Evolutionary conservation across 2,888 invertebrate species (phyloP).

Genomic region (Morinoia aosen): DNA sequence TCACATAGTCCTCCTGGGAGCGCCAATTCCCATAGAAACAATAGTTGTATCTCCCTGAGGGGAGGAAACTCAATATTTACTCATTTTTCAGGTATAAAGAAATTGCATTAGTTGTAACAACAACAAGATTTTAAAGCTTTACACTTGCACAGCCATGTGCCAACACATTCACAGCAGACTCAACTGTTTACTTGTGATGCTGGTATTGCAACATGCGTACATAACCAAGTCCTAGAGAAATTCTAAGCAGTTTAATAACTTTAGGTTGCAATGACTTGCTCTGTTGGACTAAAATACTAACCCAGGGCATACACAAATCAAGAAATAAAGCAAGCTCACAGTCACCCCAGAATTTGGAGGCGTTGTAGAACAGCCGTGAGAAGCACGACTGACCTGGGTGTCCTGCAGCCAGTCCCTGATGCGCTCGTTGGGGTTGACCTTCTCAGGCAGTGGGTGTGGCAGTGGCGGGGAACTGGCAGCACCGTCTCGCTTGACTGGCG

Average conservation of each 20-base stretch:
- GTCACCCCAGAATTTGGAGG: not conserved
- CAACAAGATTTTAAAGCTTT: no score
- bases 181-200: no score
- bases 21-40: no score
- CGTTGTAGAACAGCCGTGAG: not conserved
- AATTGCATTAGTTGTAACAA: no score
- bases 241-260: not conserved
- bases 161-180: no score
- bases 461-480: not conserved
- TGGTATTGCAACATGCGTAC: not conserved
- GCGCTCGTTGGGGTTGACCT: constrained; percentile 66
- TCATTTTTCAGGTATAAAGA: no score
- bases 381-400: constrained; percentile 57
- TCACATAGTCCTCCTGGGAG: no score
- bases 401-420: constrained; percentile 67
- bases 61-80: no score
- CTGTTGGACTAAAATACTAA: not conserved
- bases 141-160: no score
- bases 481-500: not conserved
- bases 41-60: no score
- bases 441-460: constrained; percentile 66
- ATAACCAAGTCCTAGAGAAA: not conserved
- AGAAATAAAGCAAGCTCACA: not conserved
- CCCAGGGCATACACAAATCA: no score
- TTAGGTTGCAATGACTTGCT: not conserved